These are phyloP conservation scores for Xerus inauris DNA, from an alignment of 2,113 vertebrate species.

Conservation along the genomic window DNA sequence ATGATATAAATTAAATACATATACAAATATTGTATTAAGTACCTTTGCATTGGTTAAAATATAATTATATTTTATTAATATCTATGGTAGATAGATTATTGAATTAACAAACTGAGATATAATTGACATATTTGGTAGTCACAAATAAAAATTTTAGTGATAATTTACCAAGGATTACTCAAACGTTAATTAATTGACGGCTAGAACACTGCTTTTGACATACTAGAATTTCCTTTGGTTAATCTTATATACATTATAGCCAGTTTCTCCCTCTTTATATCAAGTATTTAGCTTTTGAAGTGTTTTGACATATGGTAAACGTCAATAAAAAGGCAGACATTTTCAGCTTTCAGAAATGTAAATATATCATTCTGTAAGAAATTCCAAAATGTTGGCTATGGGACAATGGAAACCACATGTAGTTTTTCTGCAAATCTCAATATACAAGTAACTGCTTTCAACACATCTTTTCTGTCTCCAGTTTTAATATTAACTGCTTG, in stretches of 20 bases:
- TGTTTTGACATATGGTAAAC: constrained; percentile 89
- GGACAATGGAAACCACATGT: constrained; percentile 89
- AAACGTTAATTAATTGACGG: constrained; percentile 68
- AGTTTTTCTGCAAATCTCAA: constrained; percentile 75
- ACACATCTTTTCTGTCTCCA: constrained; percentile 77
- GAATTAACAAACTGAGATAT: constrained; percentile 67
- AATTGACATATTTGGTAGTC: constrained; percentile 34
- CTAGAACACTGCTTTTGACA: constrained; percentile 49
- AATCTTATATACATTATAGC: constrained; percentile 75
- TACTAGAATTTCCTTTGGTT: constrained; percentile 62
- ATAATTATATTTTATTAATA: constrained; percentile 49
- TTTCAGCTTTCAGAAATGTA: constrained; percentile 86
- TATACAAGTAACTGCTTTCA: constrained; percentile 72
- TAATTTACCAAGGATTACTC: constrained; percentile 63
- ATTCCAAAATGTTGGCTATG: constrained; percentile 83
- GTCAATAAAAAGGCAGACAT: constrained; percentile 87
- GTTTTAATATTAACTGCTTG: constrained; percentile 62
- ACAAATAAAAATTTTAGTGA: constrained; percentile 62
- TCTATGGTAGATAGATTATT: constrained; percentile 3
- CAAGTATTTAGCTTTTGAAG: constrained; percentile 88
- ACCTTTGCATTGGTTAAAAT: constrained; percentile 41
- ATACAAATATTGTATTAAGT: constrained; percentile 37
- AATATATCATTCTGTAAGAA: constrained; percentile 86
- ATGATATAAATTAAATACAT: constrained; percentile 73
- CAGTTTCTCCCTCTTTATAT: constrained; percentile 72